Base-by-base conservation (phyloP, 2,888 invertebrate genomes). In the Crioceris asparagi region DNA sequence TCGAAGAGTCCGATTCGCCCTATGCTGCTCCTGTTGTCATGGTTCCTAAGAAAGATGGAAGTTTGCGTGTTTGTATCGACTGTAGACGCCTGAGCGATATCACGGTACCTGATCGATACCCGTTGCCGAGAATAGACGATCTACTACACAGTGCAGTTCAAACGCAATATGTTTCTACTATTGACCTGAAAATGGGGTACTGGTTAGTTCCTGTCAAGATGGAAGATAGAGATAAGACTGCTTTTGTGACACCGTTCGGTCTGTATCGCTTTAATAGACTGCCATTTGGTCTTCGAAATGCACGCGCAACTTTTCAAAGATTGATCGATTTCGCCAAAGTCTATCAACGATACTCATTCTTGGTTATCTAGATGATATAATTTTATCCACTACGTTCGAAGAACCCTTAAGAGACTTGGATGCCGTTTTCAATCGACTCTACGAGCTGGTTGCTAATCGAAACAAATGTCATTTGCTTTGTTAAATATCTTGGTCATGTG, bases 1-100 rank as follows among this genome's bases (percentile, higher is more conserved):
- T 60, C 2, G 58, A 62, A 32, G 58, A 60, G 26, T 54, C 54
- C 27, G 57, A 60, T 32, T 60, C 60, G 1, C 49, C 57, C 1
- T 62, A 58, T 57, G 47, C 53, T 2, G 49, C 59, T 4, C 59
- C 59, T 3, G 51, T 49, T 1, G 49, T 62, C 1, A 38, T 59
- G 38, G 53, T 61, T 6, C 53, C 53, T 1, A 62, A 60, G 35
- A 44, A 41, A 23, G 46, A 55, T 43, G 37, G 37, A n/a, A 12
- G 4, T 5, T 23, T 15, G 8, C 30, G 45, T 5, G 21, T 45
- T 3, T 45, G 46, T 30, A 29, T 45, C 5, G 47, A 47, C 21
- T 48, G 38, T 23, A 26, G 45, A 3, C 26, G 29, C 8, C 21
- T 47, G 12, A 48, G 47, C 30, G 17, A 27, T 3, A 21, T 46